Evolutionary conservation across 2,797 vertebrate species (phyloP).

Genomic region (Podargus strigoides): DNA sequence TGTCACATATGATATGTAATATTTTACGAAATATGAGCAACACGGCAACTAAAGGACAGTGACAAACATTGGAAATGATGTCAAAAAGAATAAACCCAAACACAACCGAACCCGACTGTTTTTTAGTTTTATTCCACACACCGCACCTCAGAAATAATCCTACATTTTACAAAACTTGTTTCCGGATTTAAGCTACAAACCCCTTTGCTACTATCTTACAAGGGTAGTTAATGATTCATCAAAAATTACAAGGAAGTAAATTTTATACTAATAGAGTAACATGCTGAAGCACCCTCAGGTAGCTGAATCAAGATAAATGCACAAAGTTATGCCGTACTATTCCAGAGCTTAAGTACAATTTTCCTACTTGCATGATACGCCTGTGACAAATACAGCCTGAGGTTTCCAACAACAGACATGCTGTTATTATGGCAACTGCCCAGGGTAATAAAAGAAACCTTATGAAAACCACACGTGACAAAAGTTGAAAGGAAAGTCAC

Average conservation of each 20-base stretch:
- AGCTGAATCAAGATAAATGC: constrained; percentile 18
- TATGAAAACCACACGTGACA: constrained; percentile 45
- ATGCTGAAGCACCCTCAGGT: constrained; percentile 16
- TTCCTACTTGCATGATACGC: constrained; percentile 32
- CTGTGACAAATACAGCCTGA: constrained; percentile 24
- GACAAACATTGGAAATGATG: neutral
- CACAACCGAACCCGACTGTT: neutral
- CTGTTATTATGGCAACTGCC: constrained; percentile 53
- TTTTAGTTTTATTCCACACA: neutral
- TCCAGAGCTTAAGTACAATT: constrained; percentile 30
- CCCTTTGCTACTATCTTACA: neutral
- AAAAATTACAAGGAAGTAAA: neutral
- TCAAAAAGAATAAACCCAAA: constrained; percentile 5
- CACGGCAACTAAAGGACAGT: neutral
- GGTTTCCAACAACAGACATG: constrained; percentile 59
- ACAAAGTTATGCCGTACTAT: neutral
- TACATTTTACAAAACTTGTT: neutral
- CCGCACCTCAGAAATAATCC: neutral
- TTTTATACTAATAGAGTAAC: constrained; percentile 22
- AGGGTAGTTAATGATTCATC: constrained; percentile 24
- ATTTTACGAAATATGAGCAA: neutral
- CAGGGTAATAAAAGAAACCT: constrained; percentile 44
- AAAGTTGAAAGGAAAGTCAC: constrained; percentile 14
- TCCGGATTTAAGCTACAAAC: constrained; percentile 17
- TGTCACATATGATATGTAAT: neutral